These are phyloP conservation scores for Dynastes grantii DNA, from an alignment of 2,888 invertebrate genomes.

Conservation along the genomic window DNA sequence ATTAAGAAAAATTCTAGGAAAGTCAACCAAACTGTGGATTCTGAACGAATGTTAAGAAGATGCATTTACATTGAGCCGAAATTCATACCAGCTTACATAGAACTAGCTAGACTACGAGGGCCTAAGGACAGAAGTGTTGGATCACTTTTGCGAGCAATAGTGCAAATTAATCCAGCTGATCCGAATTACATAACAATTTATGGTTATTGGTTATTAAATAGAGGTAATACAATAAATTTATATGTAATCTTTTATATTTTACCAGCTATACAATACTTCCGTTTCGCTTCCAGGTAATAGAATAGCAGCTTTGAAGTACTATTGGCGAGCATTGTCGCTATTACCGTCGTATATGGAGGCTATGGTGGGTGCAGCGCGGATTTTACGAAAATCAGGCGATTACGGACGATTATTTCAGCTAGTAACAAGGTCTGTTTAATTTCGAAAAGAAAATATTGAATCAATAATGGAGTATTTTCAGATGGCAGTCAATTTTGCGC, in stretches of 20 bases:
- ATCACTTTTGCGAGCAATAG: slow-evolving; percentile 75
- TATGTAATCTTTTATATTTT: not conserved
- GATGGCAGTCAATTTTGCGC: slow-evolving; percentile 73
- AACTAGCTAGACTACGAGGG: slow-evolving; percentile 76
- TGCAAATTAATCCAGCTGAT: slow-evolving; percentile 79
- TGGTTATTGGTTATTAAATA: slow-evolving; percentile 80
- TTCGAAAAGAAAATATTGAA: not conserved
- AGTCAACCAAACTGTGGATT: slow-evolving; percentile 78
- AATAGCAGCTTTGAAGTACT: slow-evolving; percentile 73
- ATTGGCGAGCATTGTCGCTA: slow-evolving; percentile 73
- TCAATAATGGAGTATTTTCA: slow-evolving; percentile 57
- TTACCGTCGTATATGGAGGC: slow-evolving; percentile 74
- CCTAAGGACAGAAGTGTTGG: slow-evolving; percentile 74
- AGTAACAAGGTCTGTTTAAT: slow-evolving; percentile 74
- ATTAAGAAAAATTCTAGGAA: slow-evolving; percentile 72
- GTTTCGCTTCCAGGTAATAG: slow-evolving; percentile 71
- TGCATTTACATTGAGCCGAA: slow-evolving; percentile 79
- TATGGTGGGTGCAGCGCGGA: slow-evolving; percentile 76
- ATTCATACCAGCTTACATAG: slow-evolving; percentile 81
- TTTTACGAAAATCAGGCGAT: slow-evolving; percentile 77
- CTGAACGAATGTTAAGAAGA: slow-evolving; percentile 79
- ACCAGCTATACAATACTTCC: not conserved
- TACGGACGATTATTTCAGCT: slow-evolving; percentile 78
- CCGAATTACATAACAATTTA: slow-evolving; percentile 82
- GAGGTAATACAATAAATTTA: slow-evolving; percentile 70